Evolutionary conservation across 2,113 vertebrate genomes (phyloP).

Genomic region (Ceuthmochares aereus): DNA sequence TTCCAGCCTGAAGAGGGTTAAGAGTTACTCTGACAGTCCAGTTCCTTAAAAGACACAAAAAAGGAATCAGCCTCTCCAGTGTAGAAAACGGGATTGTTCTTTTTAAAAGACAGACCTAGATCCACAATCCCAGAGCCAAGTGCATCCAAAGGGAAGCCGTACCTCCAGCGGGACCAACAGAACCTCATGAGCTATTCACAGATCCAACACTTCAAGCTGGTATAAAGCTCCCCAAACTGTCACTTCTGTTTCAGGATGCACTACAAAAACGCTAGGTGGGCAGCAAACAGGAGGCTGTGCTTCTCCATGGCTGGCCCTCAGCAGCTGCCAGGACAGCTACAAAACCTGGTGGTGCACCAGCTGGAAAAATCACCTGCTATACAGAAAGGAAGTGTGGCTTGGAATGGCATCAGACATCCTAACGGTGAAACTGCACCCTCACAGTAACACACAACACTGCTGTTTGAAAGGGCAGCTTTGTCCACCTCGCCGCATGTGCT

Average conservation of each 20-base stretch:
- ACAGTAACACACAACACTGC: neutral
- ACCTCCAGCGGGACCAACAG: neutral
- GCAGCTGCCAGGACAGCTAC: neutral
- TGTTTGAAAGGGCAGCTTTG: neutral
- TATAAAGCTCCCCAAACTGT: neutral
- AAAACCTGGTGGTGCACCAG: fast-evolving
- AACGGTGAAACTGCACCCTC: neutral
- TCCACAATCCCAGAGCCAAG: neutral
- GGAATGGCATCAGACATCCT: neutral
- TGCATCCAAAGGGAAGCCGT: neutral
- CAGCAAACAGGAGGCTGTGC: neutral
- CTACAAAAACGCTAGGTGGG: neutral
- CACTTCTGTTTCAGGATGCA: neutral
- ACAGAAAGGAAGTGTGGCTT: neutral
- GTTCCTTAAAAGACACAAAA: neutral
- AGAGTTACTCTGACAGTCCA: neutral
- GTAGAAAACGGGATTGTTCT: neutral
- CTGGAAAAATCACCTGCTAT: fast-evolving
- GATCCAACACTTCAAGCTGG: neutral
- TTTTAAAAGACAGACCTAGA: neutral
- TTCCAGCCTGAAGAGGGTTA: neutral
- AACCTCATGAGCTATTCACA: neutral
- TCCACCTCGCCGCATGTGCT: neutral
- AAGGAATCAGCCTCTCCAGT: neutral
- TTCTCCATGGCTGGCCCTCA: neutral